Percentiles rank a stretch among this genome's conserved stretches.
These are phyloP conservation scores for Saguinus midas DNA, from an alignment of 2,113 vertebrate genomes.

Conservation along the genomic window DNA sequence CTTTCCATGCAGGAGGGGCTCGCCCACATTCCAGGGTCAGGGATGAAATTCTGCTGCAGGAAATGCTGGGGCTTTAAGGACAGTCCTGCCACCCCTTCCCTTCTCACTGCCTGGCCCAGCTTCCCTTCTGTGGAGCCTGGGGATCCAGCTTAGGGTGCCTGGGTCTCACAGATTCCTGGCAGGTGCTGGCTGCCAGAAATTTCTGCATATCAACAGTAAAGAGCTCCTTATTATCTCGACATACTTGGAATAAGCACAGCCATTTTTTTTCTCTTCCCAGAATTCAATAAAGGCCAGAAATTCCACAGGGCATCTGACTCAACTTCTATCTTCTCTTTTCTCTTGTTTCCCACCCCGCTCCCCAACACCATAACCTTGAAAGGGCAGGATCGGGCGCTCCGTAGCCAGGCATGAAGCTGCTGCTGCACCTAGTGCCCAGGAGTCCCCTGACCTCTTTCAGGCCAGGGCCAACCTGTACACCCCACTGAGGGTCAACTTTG, in stretches of 20 bases:
- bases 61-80: background rate
- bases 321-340: slow-evolving; percentile 69
- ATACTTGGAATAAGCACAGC: slow-evolving; percentile 83
- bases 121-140: background rate
- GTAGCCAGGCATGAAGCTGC: background rate
- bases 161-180: slow-evolving; percentile 62
- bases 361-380: slow-evolving; percentile 67
- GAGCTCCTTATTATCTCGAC: slow-evolving; percentile 82
- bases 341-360: slow-evolving; percentile 77
- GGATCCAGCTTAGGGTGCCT: background rate
- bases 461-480: background rate
- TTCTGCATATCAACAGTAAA: slow-evolving; percentile 80
- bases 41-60: slow-evolving; percentile 30
- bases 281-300: slow-evolving; percentile 85
- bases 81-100: background rate
- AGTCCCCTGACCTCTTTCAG: background rate
- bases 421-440: background rate
- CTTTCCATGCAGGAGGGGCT: background rate
- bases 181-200: slow-evolving; percentile 80
- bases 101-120: background rate
- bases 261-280: slow-evolving; percentile 83
- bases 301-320: slow-evolving; percentile 82
- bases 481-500: background rate
- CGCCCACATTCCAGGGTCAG: slow-evolving; percentile 16
- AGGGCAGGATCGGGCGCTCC: background rate